Evolutionary conservation across 2,888 invertebrate species (phyloP).

Genomic region (Siphlonurus alternatus): DNA sequence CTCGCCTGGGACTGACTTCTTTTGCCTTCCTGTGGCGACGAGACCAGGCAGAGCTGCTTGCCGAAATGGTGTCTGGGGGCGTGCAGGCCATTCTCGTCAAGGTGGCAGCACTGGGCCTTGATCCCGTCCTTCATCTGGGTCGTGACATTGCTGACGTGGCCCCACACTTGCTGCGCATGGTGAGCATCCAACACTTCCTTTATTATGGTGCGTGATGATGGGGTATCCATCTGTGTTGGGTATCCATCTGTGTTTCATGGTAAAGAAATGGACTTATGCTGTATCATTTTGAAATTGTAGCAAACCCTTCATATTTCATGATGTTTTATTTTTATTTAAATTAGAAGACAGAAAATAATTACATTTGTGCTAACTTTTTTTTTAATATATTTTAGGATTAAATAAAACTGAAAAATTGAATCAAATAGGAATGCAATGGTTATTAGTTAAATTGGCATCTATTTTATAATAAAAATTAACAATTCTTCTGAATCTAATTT

Average conservation of each 20-base stretch:
- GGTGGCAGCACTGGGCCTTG: constrained; percentile 86
- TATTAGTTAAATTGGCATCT: too few relatives aligned
- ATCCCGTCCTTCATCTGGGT: constrained; percentile 74
- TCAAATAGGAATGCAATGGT: too few relatives aligned
- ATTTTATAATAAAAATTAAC: too few relatives aligned
- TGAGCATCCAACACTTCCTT: constrained; percentile 21
- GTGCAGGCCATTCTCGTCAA: constrained; percentile 93
- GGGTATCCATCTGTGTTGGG: too few relatives aligned
- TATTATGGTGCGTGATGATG: too few relatives aligned
- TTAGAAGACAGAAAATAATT: too few relatives aligned
- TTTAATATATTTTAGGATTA: too few relatives aligned
- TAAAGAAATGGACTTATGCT: background rate
- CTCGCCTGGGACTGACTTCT: constrained; percentile 70
- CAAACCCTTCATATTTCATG: too few relatives aligned
- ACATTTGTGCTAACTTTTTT: too few relatives aligned
- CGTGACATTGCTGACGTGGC: constrained; percentile 69
- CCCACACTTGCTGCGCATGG: constrained; percentile 72
- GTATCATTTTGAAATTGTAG: background rate
- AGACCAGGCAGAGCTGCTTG: constrained; percentile 82
- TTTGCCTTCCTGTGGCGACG: constrained; percentile 92
- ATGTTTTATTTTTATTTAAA: background rate
- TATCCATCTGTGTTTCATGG: background rate
- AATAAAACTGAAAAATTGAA: too few relatives aligned
- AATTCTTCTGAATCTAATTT: too few relatives aligned
- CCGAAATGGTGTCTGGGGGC: constrained; percentile 91